phyloP scores from a whole-genome alignment of 92 coral and sea anemone species.

The Phenganax marumi region DNA sequence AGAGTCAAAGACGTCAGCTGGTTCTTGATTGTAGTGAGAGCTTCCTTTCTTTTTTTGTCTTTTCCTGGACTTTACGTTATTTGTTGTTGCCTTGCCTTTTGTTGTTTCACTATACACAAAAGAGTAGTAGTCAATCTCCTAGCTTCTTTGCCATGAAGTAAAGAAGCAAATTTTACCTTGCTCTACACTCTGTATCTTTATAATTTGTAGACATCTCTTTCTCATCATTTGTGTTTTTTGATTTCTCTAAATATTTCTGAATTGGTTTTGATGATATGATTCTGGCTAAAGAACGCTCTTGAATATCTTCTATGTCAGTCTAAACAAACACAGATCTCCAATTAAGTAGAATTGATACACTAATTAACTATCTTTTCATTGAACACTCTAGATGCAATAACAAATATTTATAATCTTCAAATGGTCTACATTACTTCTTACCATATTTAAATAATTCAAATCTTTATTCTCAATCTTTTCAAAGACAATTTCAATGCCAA shows the following conservation, averaged over 20 bases:
- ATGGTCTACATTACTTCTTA: background rate
- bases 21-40: background rate
- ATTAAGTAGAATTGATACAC: background rate
- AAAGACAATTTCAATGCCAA: constrained; percentile 4
- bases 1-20: background rate
- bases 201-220: background rate
- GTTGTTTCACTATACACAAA: background rate
- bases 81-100: background rate
- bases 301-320: background rate
- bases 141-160: background rate
- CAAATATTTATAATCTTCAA: no score
- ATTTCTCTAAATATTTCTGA: background rate
- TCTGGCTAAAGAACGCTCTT: constrained; percentile 32
- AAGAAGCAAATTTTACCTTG: background rate
- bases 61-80: background rate
- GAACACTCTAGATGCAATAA: background rate
- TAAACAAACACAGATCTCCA: background rate
- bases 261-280: constrained; percentile 33
- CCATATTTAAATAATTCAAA: background rate
- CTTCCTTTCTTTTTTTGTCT: background rate
- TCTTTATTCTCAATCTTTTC: constrained; percentile 4
- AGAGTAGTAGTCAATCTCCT: background rate
- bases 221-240: background rate
- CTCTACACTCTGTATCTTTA: background rate
- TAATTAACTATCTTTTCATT: background rate